Percentiles rank a stretch among this genome's conserved stretches.
Evolutionary conservation across 1,140 invertebrate genomes (phyloP).

Genomic region (Drosophila hydei): DNA sequence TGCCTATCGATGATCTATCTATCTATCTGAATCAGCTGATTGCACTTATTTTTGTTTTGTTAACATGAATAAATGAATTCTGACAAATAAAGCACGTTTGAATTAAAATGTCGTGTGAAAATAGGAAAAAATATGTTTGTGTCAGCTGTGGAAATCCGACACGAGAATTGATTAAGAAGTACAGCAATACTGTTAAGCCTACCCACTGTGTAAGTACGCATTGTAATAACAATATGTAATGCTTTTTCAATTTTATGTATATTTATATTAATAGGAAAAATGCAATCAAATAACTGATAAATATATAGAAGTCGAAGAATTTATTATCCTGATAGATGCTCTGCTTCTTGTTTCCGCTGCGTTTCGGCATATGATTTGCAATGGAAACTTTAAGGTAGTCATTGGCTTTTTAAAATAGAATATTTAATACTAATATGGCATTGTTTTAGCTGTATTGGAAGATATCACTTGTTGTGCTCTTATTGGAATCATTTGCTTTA

Average conservation of each 20-base stretch:
- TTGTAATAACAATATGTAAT: neutral
- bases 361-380: slow-evolving; percentile 92
- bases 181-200: slow-evolving; percentile 88
- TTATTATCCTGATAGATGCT: slow-evolving; percentile 92
- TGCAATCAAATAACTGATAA: slow-evolving; percentile 92
- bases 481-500: slow-evolving; percentile 86
- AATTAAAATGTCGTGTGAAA: slow-evolving; percentile 27
- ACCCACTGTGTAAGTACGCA: slow-evolving; percentile 88
- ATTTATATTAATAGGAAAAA: slow-evolving; percentile 86
- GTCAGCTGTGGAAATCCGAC: slow-evolving; percentile 88
- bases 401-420: neutral
- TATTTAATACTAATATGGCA: slow-evolving; percentile 43
- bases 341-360: slow-evolving; percentile 91
- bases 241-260: too few species aligned
- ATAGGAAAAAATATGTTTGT: slow-evolving; percentile 84
- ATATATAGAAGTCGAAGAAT: slow-evolving; percentile 94
- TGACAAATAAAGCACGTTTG: neutral
- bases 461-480: slow-evolving; percentile 85
- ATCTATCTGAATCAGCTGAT: slow-evolving; percentile 25
- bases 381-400: slow-evolving; percentile 88
- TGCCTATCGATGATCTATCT: slow-evolving; percentile 12
- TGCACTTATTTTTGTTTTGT: slow-evolving; percentile 2
- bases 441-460: slow-evolving; percentile 87
- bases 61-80: neutral
- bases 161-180: slow-evolving; percentile 87